A percentile compares a stretch with the other conserved stretches of the same genome.
phyloP scores from a whole-genome alignment of 2,113 vertebrate species.

The Daphoenositta chrysoptera region DNA sequence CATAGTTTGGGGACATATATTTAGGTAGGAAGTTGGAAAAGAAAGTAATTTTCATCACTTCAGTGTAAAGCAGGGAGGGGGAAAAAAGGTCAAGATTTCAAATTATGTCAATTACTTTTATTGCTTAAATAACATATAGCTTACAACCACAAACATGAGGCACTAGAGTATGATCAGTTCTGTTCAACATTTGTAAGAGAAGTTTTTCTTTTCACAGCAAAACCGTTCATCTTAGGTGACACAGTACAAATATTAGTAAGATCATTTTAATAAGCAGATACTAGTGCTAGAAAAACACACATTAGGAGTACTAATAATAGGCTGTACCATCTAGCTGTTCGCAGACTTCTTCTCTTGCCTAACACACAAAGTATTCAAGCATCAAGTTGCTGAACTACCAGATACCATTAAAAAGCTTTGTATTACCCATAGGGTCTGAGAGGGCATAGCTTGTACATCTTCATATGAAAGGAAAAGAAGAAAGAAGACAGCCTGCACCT shows the following conservation, averaged over 20 bases:
- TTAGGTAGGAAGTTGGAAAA: neutral
- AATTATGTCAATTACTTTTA: neutral
- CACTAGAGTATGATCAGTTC: neutral
- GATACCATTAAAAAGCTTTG: neutral
- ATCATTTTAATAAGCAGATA: neutral
- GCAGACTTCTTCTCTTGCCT: neutral
- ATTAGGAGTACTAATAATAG: neutral
- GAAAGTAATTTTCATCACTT: neutral
- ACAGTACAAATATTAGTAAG: neutral
- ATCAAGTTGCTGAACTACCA: neutral
- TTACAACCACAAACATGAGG: neutral
- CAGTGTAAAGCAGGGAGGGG: neutral
- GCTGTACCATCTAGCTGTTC: neutral
- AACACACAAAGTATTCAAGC: neutral
- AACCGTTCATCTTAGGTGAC: neutral
- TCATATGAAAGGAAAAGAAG: neutral
- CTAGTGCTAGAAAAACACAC: neutral
- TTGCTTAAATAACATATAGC: neutral
- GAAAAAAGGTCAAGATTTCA: neutral
- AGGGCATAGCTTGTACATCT: neutral
- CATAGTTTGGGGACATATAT: neutral
- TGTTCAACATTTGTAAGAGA: neutral
- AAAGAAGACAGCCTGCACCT: neutral
- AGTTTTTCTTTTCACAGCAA: neutral
- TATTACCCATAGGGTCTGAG: neutral